These are phyloP conservation scores for Hymenochirus boettgeri DNA, from an alignment of 2,113 vertebrate species.

Conservation along the genomic window DNA sequence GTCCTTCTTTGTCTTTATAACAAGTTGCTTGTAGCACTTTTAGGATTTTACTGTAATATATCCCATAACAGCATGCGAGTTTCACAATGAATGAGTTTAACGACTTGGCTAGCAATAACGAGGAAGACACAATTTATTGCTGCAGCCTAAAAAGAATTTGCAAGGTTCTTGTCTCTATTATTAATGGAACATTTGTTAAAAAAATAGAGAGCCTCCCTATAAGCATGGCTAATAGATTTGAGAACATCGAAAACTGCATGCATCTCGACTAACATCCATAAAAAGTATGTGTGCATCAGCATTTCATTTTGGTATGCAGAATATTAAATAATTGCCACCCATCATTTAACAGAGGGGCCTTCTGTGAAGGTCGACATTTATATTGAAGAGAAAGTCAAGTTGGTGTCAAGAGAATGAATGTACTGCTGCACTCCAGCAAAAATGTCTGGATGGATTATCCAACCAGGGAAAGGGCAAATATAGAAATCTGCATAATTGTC, in stretches of 20 bases:
- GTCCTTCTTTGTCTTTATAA: constrained; percentile 33
- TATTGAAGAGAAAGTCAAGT: constrained; percentile 12
- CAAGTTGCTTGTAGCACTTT: constrained; percentile 30
- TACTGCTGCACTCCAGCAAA: not conserved
- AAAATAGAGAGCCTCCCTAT: constrained; percentile 22
- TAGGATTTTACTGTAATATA: constrained; percentile 24
- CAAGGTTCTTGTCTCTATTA: constrained; percentile 30
- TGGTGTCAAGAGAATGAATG: constrained; percentile 9
- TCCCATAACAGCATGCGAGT: constrained; percentile 16
- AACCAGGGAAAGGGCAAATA: not conserved
- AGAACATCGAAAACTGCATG: constrained; percentile 25
- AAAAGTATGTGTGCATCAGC: constrained; percentile 38
- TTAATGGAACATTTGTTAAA: constrained; percentile 20
- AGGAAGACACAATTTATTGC: constrained; percentile 27
- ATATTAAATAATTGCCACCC: constrained; percentile 30
- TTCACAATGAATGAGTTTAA: constrained; percentile 42
- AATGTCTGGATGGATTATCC: not conserved
- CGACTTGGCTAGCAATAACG: constrained; percentile 22
- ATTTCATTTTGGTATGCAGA: constrained; percentile 28
- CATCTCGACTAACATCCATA: constrained; percentile 20
- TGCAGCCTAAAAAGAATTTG: constrained; percentile 20
- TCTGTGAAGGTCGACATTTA: constrained; percentile 29
- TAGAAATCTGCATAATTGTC: not conserved
- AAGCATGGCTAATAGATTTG: constrained; percentile 32
- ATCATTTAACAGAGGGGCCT: constrained; percentile 33